Evolutionary conservation across 2,888 invertebrate genomes (phyloP).

Genomic region (Catonia carolina): DNA sequence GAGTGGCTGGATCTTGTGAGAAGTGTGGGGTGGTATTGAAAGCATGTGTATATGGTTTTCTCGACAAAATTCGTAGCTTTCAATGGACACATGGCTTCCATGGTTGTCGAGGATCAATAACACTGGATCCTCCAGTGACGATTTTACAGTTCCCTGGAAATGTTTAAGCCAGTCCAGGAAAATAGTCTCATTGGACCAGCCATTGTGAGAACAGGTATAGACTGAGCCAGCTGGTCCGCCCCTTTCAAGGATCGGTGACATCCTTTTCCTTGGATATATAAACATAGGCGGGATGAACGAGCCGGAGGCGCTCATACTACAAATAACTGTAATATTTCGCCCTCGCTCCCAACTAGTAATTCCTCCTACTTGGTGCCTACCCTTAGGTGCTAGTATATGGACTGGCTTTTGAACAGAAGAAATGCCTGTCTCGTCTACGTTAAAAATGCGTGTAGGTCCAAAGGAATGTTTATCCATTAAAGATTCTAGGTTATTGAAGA

Average conservation of each 20-base stretch:
- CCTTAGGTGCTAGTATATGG: conserved; percentile 8
- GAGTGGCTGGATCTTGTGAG: conserved; percentile 35
- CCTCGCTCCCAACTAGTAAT: conserved; percentile 13
- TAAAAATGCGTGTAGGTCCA: background rate
- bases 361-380: conserved; percentile 11
- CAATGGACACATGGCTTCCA: conserved; percentile 35
- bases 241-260: conserved; percentile 37
- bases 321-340: conserved; percentile 32
- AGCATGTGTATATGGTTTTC: conserved; percentile 35
- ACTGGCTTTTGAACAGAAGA: conserved; percentile 10
- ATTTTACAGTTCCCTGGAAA: conserved; percentile 37
- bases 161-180: conserved; percentile 34
- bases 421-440: conserved; percentile 11
- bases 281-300: conserved; percentile 44
- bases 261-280: conserved; percentile 43
- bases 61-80: conserved; percentile 30
- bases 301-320: conserved; percentile 42
- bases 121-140: conserved; percentile 38
- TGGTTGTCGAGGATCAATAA: conserved; percentile 38
- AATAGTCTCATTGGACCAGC: conserved; percentile 37
- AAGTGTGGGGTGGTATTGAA: conserved; percentile 37
- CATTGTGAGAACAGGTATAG: conserved; percentile 34
- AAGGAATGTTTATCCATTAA: background rate
- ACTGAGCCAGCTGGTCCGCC: conserved; percentile 32
- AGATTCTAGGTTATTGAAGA: background rate